Evolutionary conservation across 2,113 vertebrate species (phyloP), one percentile per base, ranked within the genome.

Genomic region (Pseudorectes ferrugineus): DNA sequence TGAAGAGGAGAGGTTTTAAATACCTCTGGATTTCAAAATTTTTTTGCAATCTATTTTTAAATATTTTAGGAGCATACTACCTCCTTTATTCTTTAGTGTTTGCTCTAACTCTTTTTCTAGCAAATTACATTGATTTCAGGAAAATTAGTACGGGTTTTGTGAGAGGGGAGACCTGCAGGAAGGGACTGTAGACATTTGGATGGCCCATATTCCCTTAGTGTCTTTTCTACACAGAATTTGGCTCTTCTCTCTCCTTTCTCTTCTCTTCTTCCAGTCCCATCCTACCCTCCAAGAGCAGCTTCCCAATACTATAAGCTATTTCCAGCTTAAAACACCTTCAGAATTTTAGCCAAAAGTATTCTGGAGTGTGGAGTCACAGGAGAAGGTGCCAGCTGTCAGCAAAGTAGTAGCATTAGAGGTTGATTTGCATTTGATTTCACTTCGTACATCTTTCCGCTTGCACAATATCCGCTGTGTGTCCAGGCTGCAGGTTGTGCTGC

Each of bases 131-230:
- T 57, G 46, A 18, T 58, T 40, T 57, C 7, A 4, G 28, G 25
- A 52, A 51, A 78, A 40, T 10, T 22, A 9, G 6, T 31, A 2
- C 14, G 29, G 23, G 3, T 33, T 83, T 75, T n/a, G 18, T 62
- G 62, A 63, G 31, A 57, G 23, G 25, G 19, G 15, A 45, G 43
- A 40, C 17, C 20, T 72, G 17, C 23, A 14, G 25, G 48, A 48
- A 83, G 10, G 31, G 2, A 10, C 28, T 35, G 12, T 23, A 33
- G 31, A 15, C 8, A 13, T 58, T 14, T 28, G 62, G 17, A 21
- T 67, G 33, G 31, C 17, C 38, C n/a, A 3, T 31, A 5, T 80
- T 86, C 52, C n/a, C 5, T 52, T 36, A 58, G 6, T 0, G 0
- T n/a, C 33, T 65, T 51, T 21, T 16, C 25, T 26, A 10, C 8